phyloP scores from a whole-genome alignment of 2,797 vertebrate species.

The Sylvilagus floridanus region DNA sequence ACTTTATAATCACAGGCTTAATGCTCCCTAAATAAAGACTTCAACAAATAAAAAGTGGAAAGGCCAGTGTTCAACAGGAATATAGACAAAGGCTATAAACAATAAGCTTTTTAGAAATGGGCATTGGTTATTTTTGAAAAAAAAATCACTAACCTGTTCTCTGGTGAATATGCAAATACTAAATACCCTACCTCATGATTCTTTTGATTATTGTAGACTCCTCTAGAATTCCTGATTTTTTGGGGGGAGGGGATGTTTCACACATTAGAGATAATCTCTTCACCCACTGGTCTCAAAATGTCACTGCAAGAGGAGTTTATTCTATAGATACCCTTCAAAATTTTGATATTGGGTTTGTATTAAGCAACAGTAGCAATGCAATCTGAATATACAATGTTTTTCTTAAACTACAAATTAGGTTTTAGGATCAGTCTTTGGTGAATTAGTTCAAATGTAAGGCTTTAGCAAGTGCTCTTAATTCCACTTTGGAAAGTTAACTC shows the following conservation, averaged over 20 bases:
- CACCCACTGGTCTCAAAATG: background rate
- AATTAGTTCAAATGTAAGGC: slow-evolving; percentile 11
- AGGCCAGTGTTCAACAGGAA: no score
- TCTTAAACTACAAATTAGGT: background rate
- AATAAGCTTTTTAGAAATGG: slow-evolving; percentile 24
- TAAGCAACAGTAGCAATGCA: background rate
- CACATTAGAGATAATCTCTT: background rate
- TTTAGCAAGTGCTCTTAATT: slow-evolving; percentile 51
- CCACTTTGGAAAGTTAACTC: background rate
- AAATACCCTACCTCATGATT: background rate
- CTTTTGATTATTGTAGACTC: background rate
- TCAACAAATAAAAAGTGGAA: no score
- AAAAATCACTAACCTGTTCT: slow-evolving; percentile 15
- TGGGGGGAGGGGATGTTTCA: background rate
- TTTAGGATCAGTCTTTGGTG: slow-evolving; percentile 34
- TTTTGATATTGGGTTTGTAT: slow-evolving; percentile 7
- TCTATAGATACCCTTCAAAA: slow-evolving; percentile 22
- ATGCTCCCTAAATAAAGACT: no score
- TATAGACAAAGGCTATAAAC: no score
- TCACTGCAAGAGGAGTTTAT: background rate
- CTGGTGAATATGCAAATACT: slow-evolving; percentile 23
- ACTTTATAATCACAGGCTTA: no score
- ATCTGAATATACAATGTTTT: background rate
- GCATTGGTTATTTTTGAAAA: background rate
- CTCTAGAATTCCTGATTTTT: background rate